Conservation (phyloP, 2,888 invertebrate species). For the Eupithecia tripunctaria region DNA sequence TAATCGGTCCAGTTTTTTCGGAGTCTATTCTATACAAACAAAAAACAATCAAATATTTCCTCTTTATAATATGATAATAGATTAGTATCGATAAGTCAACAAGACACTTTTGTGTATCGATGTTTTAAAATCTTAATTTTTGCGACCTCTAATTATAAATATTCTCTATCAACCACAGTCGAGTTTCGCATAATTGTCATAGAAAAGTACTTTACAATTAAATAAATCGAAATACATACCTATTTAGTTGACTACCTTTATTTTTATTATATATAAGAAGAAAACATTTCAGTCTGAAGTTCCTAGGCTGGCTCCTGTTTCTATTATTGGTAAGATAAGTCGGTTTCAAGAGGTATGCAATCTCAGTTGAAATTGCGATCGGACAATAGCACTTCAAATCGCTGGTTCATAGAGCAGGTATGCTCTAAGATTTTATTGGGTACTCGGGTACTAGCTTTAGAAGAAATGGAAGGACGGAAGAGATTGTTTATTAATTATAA, state of each 20-base stretch:
- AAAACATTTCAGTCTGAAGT: constrained; percentile 39
- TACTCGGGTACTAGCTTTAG: not conserved
- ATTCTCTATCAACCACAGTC: too few species aligned
- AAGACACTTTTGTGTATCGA: too few species aligned
- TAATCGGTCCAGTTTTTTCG: too few species aligned
- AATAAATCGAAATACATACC: too few species aligned
- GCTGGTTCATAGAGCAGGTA: constrained; percentile 32
- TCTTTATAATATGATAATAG: too few species aligned
- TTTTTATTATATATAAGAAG: not conserved
- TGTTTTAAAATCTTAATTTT: too few species aligned
- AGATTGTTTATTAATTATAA: not conserved
- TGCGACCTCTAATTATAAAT: too few species aligned
- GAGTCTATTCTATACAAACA: too few species aligned
- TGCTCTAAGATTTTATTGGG: constrained; percentile 16
- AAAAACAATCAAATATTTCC: too few species aligned
- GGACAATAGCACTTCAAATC: constrained; percentile 41
- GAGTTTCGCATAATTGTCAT: too few species aligned
- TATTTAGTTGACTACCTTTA: not conserved
- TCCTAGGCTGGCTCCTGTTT: constrained; percentile 45
- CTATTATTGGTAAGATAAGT: constrained; percentile 70
- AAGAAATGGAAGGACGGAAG: not conserved
- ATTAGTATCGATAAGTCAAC: too few species aligned
- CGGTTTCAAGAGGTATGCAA: constrained; percentile 62
- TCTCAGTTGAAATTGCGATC: constrained; percentile 60
- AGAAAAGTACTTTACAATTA: too few species aligned